Conservation (phyloP, 2,797 vertebrate genomes). For the Myoxocephalus aenaeus region DNA sequence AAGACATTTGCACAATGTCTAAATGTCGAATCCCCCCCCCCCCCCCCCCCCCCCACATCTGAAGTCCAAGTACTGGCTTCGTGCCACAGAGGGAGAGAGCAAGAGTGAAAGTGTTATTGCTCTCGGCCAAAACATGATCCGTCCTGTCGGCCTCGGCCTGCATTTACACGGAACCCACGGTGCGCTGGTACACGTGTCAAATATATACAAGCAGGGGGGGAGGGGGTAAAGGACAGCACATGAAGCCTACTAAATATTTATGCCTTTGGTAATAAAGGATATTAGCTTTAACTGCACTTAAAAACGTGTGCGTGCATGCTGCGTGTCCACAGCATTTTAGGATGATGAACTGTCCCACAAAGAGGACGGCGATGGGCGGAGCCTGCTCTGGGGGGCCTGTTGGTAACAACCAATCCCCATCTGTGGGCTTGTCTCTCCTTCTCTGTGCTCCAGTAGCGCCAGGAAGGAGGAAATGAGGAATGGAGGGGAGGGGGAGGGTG, state of each 20-base stretch:
- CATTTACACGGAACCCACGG: constrained; percentile 17
- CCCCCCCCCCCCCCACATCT: background rate
- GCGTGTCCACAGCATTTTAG: constrained; percentile 36
- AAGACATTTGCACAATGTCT: background rate
- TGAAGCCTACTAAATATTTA: constrained; percentile 29
- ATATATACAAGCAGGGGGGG: constrained; percentile 6
- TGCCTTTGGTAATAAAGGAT: constrained; percentile 23
- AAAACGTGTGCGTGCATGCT: constrained; percentile 7
- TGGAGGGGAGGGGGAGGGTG: constrained; percentile 30
- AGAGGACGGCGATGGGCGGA: constrained; percentile 71
- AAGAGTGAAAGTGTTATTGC: constrained; percentile 2
- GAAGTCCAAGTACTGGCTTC: background rate
- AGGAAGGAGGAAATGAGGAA: constrained; percentile 68
- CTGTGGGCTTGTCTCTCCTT: constrained; percentile 64
- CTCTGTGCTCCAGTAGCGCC: constrained; percentile 60
- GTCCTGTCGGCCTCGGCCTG: constrained; percentile 30
- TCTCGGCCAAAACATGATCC: constrained; percentile 28
- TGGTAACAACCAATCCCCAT: constrained; percentile 72
- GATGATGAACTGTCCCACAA: constrained; percentile 65
- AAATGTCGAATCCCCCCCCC: constrained; percentile 1
- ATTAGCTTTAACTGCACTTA: constrained; percentile 10
- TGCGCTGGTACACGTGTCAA: constrained; percentile 42
- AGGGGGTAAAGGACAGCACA: background rate
- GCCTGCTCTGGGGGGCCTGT: constrained; percentile 74
- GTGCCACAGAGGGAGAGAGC: constrained; percentile 4